Conservation (phyloP, 2,113 vertebrate species). For the Sardina pilchardus region DNA sequence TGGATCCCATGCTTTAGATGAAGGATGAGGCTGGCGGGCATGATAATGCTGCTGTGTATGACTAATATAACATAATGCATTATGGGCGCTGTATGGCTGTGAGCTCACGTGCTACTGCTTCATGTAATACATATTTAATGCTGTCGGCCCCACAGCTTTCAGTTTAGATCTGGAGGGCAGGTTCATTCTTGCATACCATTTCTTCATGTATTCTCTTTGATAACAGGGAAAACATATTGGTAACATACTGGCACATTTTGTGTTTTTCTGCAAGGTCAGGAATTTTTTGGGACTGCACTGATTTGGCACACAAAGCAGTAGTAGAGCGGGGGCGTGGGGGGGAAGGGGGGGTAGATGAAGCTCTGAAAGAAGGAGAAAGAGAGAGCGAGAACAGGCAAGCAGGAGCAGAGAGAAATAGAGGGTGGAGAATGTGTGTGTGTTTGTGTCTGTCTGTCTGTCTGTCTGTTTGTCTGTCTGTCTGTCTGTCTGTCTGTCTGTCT, state of each 20-base stretch:
- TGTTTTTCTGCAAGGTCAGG: neutral
- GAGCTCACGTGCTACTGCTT: neutral
- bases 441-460: neutral
- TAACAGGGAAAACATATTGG: neutral
- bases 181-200: neutral
- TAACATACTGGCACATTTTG: neutral
- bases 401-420: neutral
- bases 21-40: neutral
- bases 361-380: neutral
- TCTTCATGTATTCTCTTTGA: conserved; percentile 20
- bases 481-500: neutral
- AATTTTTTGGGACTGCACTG: neutral
- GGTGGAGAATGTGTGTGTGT: neutral
- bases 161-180: neutral
- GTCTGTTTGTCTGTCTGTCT: neutral
- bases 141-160: neutral
- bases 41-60: neutral
- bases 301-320: neutral
- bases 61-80: neutral
- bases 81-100: neutral
- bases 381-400: neutral
- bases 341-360: neutral
- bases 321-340: neutral
- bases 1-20: neutral
- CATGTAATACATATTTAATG: conserved; percentile 15